Conservation (phyloP, 2,113 vertebrate genomes). For the Cheilinus undulatus region DNA sequence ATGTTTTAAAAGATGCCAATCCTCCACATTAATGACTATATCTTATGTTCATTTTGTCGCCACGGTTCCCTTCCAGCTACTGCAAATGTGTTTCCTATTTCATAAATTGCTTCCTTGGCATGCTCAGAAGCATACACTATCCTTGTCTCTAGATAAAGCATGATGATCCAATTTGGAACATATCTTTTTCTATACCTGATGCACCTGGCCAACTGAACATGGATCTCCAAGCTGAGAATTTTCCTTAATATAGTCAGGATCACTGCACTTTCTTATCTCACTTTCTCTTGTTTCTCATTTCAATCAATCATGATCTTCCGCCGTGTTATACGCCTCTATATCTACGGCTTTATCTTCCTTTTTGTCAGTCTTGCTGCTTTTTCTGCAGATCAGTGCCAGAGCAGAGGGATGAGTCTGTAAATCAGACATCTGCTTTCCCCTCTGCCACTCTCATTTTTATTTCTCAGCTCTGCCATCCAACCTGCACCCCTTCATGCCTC, state of each 20-base stretch:
- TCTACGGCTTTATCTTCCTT: background rate
- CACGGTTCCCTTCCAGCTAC: too few species aligned
- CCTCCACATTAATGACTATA: too few species aligned
- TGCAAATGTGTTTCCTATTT: too few species aligned
- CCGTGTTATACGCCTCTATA: constrained; percentile 20
- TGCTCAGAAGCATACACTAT: background rate
- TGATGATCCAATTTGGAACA: background rate
- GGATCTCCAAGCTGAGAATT: background rate
- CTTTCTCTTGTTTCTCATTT: constrained; percentile 18
- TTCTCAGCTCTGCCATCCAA: constrained; percentile 24
- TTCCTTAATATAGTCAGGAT: background rate
- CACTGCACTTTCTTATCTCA: background rate
- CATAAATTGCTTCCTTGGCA: too few species aligned
- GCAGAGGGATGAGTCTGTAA: constrained; percentile 41
- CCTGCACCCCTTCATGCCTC: constrained; percentile 22
- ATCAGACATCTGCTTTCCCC: constrained; percentile 53
- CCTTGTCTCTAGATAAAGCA: background rate
- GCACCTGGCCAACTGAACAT: background rate
- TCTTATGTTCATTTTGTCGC: too few species aligned
- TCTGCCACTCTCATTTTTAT: constrained; percentile 54
- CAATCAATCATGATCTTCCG: constrained; percentile 13
- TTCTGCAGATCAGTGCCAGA: constrained; percentile 18
- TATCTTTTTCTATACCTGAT: background rate
- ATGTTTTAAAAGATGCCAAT: too few species aligned
- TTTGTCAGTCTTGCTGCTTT: constrained; percentile 10